phyloP scores from a whole-genome alignment of 2,113 vertebrate species.

The Platysteira castanea region DNA sequence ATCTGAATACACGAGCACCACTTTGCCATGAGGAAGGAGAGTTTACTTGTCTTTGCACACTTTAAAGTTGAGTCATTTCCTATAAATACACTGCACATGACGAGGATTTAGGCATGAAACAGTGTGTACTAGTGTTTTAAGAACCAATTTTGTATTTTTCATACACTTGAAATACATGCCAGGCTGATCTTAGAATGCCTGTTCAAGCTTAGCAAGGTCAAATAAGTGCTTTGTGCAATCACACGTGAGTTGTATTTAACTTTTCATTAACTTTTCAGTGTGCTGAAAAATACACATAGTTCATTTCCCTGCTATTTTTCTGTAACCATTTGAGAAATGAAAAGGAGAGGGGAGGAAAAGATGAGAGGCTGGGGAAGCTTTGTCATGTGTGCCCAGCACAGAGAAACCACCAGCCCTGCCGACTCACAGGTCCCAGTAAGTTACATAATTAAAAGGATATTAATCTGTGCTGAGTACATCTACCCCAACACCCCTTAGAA shows the following conservation, averaged over 20 bases:
- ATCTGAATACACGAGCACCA: neutral
- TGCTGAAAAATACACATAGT: slow-evolving; percentile 15
- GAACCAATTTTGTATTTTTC: neutral
- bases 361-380: neutral
- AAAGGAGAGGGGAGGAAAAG: neutral
- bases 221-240: slow-evolving; percentile 25
- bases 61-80: slow-evolving; percentile 26
- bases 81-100: slow-evolving; percentile 30
- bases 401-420: neutral
- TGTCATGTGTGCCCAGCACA: neutral
- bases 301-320: slow-evolving; percentile 36
- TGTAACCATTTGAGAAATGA: slow-evolving; percentile 18
- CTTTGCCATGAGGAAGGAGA: neutral
- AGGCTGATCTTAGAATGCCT: slow-evolving; percentile 44
- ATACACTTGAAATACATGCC: slow-evolving; percentile 26
- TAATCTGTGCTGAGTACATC: neutral
- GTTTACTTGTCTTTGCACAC: neutral
- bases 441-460: slow-evolving; percentile 34
- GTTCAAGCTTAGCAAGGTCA: slow-evolving; percentile 43
- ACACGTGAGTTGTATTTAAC: slow-evolving; percentile 28
- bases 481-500: neutral
- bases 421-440: neutral
- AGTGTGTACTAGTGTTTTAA: neutral
- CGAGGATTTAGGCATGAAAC: slow-evolving; percentile 36
- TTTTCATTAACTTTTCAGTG: slow-evolving; percentile 48